Conservation (phyloP, 2,888 invertebrate genomes). For the Drosophila paramelanica region DNA sequence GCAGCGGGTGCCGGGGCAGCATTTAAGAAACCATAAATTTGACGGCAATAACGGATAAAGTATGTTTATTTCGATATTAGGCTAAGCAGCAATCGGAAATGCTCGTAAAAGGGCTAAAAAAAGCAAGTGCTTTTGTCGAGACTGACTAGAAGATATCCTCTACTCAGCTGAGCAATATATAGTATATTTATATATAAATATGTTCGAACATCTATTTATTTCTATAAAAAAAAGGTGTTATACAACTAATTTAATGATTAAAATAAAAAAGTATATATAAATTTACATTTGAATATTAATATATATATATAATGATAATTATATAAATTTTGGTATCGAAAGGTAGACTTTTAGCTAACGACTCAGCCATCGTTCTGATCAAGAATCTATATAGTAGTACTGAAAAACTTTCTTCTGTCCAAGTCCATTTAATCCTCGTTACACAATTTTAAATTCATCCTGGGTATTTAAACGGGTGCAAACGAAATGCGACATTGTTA, state of each 20-base stretch:
- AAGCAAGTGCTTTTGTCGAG: not conserved
- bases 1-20: conserved; percentile 18
- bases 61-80: conserved; percentile 80
- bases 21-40: conserved; percentile 80
- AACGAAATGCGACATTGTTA: conserved; percentile 40
- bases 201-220: too few relatives aligned
- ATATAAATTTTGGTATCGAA: too few relatives aligned
- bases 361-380: not conserved
- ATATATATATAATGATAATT: too few relatives aligned
- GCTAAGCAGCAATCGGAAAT: conserved; percentile 64
- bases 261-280: too few relatives aligned
- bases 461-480: conserved; percentile 5
- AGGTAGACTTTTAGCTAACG: too few relatives aligned
- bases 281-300: too few relatives aligned
- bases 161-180: not conserved
- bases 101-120: conserved; percentile 65
- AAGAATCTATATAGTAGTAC: not conserved
- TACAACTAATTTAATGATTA: too few relatives aligned
- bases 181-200: too few relatives aligned
- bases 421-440: not conserved
- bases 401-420: not conserved
- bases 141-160: not conserved
- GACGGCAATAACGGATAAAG: conserved; percentile 78
- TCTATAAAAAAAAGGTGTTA: too few relatives aligned
- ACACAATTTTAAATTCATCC: not conserved